Evolutionary conservation across 2,113 vertebrate genomes (phyloP), one percentile per base, ranked within the genome.

Genomic region (Anarrhichthys ocellatus): DNA sequence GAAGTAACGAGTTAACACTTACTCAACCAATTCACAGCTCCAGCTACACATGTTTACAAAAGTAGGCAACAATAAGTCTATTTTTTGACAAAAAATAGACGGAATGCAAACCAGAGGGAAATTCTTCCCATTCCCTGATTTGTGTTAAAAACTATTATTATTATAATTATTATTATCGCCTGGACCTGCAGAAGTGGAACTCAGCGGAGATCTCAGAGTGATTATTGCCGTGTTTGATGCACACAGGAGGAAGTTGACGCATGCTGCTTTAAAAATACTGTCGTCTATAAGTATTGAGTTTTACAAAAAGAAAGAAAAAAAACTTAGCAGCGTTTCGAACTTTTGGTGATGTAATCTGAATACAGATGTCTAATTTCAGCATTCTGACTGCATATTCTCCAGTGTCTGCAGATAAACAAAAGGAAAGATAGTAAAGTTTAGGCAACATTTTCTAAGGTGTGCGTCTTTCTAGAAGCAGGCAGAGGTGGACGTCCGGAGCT

Each of bases 401-500:
- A 18, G 52, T 56, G 6, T 66, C 36, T 40, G 4, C 61, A 42
- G 32, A 67, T 38, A 69, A 63, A 36, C 7, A 29, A 27, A 50
- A 34, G 24, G 10, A 59, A 68, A 56, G 1, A 50, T 17, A 10
- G 29, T 24, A 5, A 17, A 42, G 46, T 76, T 48, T 2, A 20
- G 71, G 59, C 13, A 61, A 46, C 27, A 58, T 36, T 46, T 81
- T 56, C 42, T 80, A 50, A 80, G 34, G 1, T 63, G n/a, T 82
- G 13, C 66, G 29, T 89, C 14, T 83, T 73, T 80, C 29, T 62
- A 92, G 91, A 93, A 89, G 86, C 92, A 93, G 89, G 93, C 89
- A 63, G 97, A 98, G 93, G 95, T 96, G 73, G 97, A 99, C 17
- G 94, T 99, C 76, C 95, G 97, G 27, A 96, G 94, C 93, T 99